These are phyloP conservation scores for Heteromormyrus szaboi DNA, from an alignment of 2,797 vertebrate species.

Conservation along the genomic window DNA sequence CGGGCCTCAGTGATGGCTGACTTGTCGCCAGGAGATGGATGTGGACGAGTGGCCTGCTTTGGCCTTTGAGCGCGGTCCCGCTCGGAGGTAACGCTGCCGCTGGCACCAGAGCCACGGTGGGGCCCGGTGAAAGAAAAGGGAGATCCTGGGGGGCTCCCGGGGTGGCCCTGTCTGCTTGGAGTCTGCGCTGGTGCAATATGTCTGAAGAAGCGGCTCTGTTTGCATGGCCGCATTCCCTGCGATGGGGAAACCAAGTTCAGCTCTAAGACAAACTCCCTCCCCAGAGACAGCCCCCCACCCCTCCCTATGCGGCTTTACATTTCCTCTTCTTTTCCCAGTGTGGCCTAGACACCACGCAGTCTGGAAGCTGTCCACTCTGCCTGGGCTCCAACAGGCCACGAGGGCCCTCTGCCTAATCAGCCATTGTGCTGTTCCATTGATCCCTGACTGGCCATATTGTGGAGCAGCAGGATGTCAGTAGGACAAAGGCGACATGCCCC, in stretches of 20 bases:
- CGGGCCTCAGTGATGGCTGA: background rate
- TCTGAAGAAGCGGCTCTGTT: background rate
- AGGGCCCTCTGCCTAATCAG: slow-evolving; percentile 58
- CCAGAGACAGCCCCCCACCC: slow-evolving; percentile 19
- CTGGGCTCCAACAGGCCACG: slow-evolving; percentile 52
- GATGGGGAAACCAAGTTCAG: slow-evolving; percentile 66
- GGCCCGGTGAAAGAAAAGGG: background rate
- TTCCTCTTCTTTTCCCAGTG: slow-evolving; percentile 33
- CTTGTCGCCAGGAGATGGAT: background rate
- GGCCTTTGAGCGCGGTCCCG: background rate
- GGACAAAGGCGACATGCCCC: slow-evolving; percentile 65
- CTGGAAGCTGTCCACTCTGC: slow-evolving; percentile 58
- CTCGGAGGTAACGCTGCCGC: background rate
- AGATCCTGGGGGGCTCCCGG: background rate
- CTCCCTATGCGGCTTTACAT: slow-evolving; percentile 20
- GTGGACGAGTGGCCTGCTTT: background rate
- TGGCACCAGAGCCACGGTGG: background rate
- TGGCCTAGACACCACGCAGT: slow-evolving; percentile 56
- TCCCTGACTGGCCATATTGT: slow-evolving; percentile 74
- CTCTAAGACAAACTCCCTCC: slow-evolving; percentile 48
- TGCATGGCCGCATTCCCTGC: slow-evolving; percentile 42
- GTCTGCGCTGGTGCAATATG: background rate
- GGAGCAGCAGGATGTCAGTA: slow-evolving; percentile 64
- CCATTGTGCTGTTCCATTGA: slow-evolving; percentile 69
- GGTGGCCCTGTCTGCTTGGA: background rate